Percentiles rank a stretch among this genome's conserved stretches.
These are phyloP conservation scores for Drosophila lacicola DNA, from an alignment of 2,888 invertebrate species.

Conservation along the genomic window DNA sequence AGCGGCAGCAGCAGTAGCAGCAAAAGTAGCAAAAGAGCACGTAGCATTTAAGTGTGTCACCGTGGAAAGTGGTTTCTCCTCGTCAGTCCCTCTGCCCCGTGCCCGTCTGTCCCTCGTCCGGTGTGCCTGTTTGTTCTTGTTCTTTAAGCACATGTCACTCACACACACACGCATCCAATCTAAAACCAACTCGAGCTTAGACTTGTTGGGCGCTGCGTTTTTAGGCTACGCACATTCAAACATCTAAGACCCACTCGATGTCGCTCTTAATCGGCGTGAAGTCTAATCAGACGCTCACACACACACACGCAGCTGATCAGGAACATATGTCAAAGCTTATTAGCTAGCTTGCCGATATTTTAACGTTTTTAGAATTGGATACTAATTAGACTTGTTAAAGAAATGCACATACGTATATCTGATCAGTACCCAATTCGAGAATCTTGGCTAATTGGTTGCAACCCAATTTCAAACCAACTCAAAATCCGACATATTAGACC, in stretches of 20 bases:
- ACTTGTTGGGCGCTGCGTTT: constrained; percentile 39
- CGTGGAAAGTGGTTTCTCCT: constrained; percentile 83
- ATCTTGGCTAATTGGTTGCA: too few relatives aligned
- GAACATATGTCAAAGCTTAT: too few relatives aligned
- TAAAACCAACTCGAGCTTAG: constrained; percentile 35
- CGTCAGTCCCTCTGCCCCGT: constrained; percentile 9
- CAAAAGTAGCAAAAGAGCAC: constrained; percentile 80
- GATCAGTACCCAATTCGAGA: too few relatives aligned
- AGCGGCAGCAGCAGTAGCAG: constrained; percentile 68
- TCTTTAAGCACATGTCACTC: constrained; percentile 66
- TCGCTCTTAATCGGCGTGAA: not conserved
- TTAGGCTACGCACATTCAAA: constrained; percentile 11
- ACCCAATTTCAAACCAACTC: not conserved
- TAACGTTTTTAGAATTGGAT: too few relatives aligned
- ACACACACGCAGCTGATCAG: too few relatives aligned
- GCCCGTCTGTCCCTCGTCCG: constrained; percentile 29
- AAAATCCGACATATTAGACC: not conserved
- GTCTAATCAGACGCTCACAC: not conserved
- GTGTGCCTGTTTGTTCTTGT: constrained; percentile 59
- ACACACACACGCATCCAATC: constrained; percentile 33
- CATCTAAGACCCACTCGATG: not conserved
- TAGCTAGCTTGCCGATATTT: too few relatives aligned
- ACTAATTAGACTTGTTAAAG: too few relatives aligned
- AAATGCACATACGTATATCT: too few relatives aligned
- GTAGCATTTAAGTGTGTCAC: constrained; percentile 79